These are phyloP conservation scores for Luehdorfia chinensis DNA, from an alignment of 1,140 invertebrate genomes.

Conservation along the genomic window DNA sequence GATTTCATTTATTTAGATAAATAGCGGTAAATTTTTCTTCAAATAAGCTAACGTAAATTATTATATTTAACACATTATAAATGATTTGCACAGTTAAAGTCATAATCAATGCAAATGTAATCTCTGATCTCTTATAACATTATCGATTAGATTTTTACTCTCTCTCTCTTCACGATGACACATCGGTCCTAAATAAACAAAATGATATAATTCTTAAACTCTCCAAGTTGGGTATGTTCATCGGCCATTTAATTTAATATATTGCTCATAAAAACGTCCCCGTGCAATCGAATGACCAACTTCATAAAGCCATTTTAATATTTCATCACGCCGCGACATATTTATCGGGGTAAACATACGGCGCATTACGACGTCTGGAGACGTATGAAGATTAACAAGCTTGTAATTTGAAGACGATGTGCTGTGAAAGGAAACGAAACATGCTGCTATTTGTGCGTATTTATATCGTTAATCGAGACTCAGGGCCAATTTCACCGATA, in stretches of 20 bases:
- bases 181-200: conserved; percentile 5
- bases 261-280: conserved; percentile 12
- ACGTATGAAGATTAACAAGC: conserved; percentile 7
- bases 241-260: conserved; percentile 9
- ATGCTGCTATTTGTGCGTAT: too few species aligned
- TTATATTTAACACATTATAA: too few species aligned
- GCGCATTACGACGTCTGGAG: background rate
- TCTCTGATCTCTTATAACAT: too few species aligned
- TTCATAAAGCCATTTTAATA: conserved; percentile 11
- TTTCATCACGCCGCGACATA: conserved; percentile 7
- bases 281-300: background rate
- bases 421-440: background rate
- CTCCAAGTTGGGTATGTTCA: background rate
- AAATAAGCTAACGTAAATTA: too few species aligned
- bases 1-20: too few species aligned
- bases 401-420: background rate
- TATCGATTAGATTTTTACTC: too few species aligned
- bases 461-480: too few species aligned
- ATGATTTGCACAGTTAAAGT: too few species aligned
- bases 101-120: too few species aligned
- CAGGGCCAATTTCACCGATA: too few species aligned
- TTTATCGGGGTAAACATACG: conserved; percentile 6
- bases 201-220: conserved; percentile 4
- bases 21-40: too few species aligned
- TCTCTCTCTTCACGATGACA: too few species aligned